These are phyloP conservation scores for Sus cebifrons DNA, from an alignment of 2,797 vertebrate species.

Conservation along the genomic window DNA sequence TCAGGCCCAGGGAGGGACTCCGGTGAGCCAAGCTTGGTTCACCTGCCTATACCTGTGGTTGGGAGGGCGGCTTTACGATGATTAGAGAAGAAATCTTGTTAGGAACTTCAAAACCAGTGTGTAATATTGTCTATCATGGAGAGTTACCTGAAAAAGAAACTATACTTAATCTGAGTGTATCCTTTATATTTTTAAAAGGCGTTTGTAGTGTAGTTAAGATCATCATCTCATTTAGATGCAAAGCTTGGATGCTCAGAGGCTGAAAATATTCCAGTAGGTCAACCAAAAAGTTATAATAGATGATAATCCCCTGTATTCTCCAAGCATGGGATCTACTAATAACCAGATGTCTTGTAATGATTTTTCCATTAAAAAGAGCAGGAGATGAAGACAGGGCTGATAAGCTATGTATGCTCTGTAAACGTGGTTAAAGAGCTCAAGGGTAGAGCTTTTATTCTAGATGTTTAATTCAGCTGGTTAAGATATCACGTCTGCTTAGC, in stretches of 20 bases:
- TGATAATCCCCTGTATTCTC: neutral
- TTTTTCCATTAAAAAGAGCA: neutral
- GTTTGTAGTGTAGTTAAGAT: neutral
- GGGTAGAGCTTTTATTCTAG: neutral
- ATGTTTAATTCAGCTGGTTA: neutral
- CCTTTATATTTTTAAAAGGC: neutral
- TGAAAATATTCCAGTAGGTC: neutral
- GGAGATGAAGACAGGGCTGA: neutral
- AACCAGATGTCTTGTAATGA: neutral
- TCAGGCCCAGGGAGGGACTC: neutral
- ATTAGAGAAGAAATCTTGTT: neutral
- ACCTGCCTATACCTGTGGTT: neutral
- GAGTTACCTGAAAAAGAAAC: neutral
- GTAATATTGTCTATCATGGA: neutral
- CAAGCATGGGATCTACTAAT: neutral
- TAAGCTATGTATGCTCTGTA: neutral
- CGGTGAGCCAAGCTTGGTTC: neutral
- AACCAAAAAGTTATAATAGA: slow-evolving; percentile 5
- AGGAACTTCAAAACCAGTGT: neutral
- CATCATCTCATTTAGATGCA: neutral
- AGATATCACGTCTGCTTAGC: neutral
- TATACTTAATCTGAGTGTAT: neutral
- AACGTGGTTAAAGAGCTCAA: neutral
- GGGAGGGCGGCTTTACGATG: neutral
- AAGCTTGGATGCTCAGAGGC: neutral